Conservation (phyloP, 2,113 vertebrate genomes). For the Xiphophorus hellerii region DNA sequence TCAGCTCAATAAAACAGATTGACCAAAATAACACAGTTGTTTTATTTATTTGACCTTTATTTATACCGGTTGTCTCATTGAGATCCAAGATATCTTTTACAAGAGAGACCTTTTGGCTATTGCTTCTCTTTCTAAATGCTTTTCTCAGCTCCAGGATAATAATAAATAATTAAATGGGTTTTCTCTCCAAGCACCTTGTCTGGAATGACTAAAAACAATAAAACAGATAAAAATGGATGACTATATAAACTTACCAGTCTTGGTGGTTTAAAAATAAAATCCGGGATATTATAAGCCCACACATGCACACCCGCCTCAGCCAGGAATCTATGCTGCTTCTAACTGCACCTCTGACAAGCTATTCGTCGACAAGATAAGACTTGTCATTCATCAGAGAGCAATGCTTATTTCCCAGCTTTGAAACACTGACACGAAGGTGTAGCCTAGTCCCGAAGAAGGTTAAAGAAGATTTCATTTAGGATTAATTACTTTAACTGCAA, state of each 20-base stretch:
- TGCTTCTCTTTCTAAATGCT: constrained; percentile 13
- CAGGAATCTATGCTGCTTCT: constrained; percentile 53
- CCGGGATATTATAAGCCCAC: constrained; percentile 38
- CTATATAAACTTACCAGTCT: constrained; percentile 59
- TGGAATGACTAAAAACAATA: neutral
- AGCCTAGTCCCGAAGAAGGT: neutral
- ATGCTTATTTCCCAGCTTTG: constrained; percentile 26
- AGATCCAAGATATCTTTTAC: too few species aligned
- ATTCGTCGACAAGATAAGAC: constrained; percentile 68
- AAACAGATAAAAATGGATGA: constrained; percentile 13
- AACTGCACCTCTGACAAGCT: constrained; percentile 55
- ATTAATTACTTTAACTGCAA: too few species aligned
- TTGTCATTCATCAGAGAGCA: constrained; percentile 57
- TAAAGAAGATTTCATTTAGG: neutral
- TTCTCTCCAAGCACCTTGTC: neutral
- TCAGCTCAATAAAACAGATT: constrained; percentile 54
- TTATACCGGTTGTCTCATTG: too few species aligned
- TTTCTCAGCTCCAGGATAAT: neutral
- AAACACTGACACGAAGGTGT: constrained; percentile 21
- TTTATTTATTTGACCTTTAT: too few species aligned
- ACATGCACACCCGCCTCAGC: constrained; percentile 55
- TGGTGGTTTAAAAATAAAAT: constrained; percentile 25
- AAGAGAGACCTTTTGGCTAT: constrained; percentile 14
- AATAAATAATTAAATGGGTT: neutral
- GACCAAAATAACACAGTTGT: constrained; percentile 43